phyloP scores from a whole-genome alignment of 92 coral and sea anemone genomes.

The Actinernus sp. region DNA sequence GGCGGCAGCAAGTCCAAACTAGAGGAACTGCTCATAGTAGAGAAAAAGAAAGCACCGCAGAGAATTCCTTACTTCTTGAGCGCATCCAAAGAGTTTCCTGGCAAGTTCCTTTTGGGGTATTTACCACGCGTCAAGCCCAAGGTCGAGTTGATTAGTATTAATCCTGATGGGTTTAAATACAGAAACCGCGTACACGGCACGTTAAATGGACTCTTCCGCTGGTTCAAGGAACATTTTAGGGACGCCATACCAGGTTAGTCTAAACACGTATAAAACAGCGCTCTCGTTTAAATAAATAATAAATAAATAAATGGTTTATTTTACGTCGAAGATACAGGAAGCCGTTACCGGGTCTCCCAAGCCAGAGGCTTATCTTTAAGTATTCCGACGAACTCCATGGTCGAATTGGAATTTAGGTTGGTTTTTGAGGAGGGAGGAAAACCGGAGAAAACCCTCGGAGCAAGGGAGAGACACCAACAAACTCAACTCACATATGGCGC shows the following conservation, averaged over 20 bases:
- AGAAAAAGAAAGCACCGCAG: slow-evolving; percentile 89
- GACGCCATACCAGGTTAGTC: slow-evolving; percentile 99
- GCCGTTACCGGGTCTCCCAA: too few species aligned
- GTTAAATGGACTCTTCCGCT: slow-evolving; percentile 88
- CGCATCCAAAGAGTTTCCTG: slow-evolving; percentile 87
- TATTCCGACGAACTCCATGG: too few species aligned
- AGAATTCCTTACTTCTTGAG: slow-evolving; percentile 91
- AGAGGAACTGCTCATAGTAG: slow-evolving; percentile 73
- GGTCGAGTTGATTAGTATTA: slow-evolving; percentile 81
- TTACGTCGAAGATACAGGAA: too few species aligned
- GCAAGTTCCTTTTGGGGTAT: slow-evolving; percentile 94
- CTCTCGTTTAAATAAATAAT: too few species aligned
- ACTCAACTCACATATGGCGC: too few species aligned
- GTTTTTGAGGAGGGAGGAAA: too few species aligned
- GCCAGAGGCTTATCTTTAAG: too few species aligned
- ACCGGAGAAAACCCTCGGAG: too few species aligned
- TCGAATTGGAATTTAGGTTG: too few species aligned
- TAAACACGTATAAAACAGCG: too few species aligned
- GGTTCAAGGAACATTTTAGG: slow-evolving; percentile 99
- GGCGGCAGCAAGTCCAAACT: slow-evolving; percentile 79
- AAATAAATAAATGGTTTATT: too few species aligned
- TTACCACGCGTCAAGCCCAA: slow-evolving; percentile 93
- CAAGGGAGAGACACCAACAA: too few species aligned
- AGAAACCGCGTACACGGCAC: slow-evolving; percentile 95
- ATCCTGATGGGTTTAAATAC: slow-evolving; percentile 94